phyloP scores from a whole-genome alignment of 2,888 invertebrate species.

The Melinopterus prodromus region DNA sequence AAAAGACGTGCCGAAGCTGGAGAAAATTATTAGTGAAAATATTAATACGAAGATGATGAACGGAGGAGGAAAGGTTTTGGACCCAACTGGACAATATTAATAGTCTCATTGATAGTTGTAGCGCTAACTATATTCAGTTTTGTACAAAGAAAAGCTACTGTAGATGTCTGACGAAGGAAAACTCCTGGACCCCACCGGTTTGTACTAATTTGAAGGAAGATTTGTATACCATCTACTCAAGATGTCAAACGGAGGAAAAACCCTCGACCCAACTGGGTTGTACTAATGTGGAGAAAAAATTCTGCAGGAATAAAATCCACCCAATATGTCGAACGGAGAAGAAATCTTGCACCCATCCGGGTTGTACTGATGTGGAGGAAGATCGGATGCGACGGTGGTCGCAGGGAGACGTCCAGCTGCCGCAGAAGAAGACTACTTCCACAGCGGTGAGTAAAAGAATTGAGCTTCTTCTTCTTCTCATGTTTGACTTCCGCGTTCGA shows the following conservation, averaged over 20 bases:
- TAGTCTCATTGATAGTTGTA: slow-evolving; percentile 54
- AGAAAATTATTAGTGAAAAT: slow-evolving; percentile 27
- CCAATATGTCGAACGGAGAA: slow-evolving; percentile 40
- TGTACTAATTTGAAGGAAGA: no score
- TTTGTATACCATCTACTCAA: neutral
- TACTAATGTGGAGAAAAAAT: no score
- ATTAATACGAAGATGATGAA: slow-evolving; percentile 35
- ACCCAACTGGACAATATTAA: slow-evolving; percentile 60
- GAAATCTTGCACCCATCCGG: slow-evolving; percentile 57
- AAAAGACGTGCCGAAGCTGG: slow-evolving; percentile 27
- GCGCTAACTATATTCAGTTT: no score
- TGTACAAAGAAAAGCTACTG: no score
- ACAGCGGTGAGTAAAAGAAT: slow-evolving; percentile 52
- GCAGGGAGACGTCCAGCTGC: slow-evolving; percentile 60
- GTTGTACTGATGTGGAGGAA: slow-evolving; percentile 61
- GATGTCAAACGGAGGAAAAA: slow-evolving; percentile 46
- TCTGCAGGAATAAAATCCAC: neutral
- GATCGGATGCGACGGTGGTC: slow-evolving; percentile 59
- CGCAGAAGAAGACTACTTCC: slow-evolving; percentile 57
- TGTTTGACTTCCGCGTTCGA: slow-evolving; percentile 37
- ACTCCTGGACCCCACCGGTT: no score
- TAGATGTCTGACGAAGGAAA: no score
- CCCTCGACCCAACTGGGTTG: slow-evolving; percentile 51
- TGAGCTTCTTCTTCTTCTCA: slow-evolving; percentile 22
- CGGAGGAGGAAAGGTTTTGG: slow-evolving; percentile 48